phyloP scores from a whole-genome alignment of 2,888 invertebrate species.

The Thereva nobilitata region DNA sequence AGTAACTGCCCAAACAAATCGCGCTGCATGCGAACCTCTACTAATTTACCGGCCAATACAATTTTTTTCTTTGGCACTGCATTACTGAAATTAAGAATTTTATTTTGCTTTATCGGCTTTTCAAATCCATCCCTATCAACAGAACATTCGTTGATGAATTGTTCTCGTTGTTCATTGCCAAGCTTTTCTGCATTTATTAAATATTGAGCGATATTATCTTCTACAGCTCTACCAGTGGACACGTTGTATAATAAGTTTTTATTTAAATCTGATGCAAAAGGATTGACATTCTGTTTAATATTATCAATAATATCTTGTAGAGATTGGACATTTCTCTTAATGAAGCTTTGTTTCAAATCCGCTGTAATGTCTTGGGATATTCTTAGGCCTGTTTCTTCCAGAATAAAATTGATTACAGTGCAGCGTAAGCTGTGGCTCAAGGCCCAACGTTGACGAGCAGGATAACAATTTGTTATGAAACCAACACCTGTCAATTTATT shows the following conservation, averaged over 20 bases:
- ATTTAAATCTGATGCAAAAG: slow-evolving; percentile 11
- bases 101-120: slow-evolving; percentile 46
- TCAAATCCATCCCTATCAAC: slow-evolving; percentile 45
- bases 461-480: slow-evolving; percentile 42
- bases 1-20: too few relatives aligned
- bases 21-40: too few relatives aligned
- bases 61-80: too few relatives aligned
- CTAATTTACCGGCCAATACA: too few relatives aligned
- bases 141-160: slow-evolving; percentile 46
- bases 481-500: slow-evolving; percentile 42
- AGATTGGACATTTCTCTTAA: slow-evolving; percentile 10
- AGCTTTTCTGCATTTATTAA: slow-evolving; percentile 44
- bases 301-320: slow-evolving; percentile 26
- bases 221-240: slow-evolving; percentile 45
- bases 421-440: slow-evolving; percentile 38
- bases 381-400: slow-evolving; percentile 16
- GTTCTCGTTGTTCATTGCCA: slow-evolving; percentile 40
- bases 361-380: slow-evolving; percentile 24
- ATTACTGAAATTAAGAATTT: slow-evolving; percentile 49
- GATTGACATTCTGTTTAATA: slow-evolving; percentile 25
- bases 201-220: slow-evolving; percentile 42
- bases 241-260: slow-evolving; percentile 44
- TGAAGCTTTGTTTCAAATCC: slow-evolving; percentile 6
- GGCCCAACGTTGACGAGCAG: slow-evolving; percentile 42
- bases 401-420: slow-evolving; percentile 40